Conservation (phyloP, 2,888 invertebrate genomes). For the Hymenopus coronatus region DNA sequence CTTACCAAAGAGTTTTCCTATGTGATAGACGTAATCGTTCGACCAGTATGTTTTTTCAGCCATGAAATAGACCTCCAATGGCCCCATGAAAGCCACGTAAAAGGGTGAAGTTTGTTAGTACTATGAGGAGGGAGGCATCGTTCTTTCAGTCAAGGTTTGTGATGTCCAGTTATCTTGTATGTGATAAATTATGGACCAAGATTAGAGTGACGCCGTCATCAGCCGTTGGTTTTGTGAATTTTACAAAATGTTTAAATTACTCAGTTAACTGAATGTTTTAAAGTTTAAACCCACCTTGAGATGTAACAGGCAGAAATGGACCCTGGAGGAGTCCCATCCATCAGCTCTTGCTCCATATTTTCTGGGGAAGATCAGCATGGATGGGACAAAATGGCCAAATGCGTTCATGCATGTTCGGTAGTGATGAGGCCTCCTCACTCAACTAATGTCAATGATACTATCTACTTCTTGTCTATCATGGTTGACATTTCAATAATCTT, state of each 20-base stretch:
- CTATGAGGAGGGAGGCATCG: no score
- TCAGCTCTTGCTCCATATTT: constrained; percentile 18
- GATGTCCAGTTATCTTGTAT: no score
- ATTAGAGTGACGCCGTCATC: background rate
- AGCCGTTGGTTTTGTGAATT: no score
- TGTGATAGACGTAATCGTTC: no score
- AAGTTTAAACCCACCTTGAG: no score
- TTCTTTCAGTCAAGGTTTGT: constrained; percentile 28
- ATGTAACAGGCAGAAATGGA: constrained; percentile 12
- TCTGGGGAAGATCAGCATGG: no score
- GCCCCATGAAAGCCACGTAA: constrained; percentile 33
- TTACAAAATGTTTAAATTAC: no score
- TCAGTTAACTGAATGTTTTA: background rate
- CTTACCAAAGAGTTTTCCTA: no score
- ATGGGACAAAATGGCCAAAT: constrained; percentile 9
- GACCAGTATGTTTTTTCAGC: no score
- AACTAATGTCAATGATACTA: background rate
- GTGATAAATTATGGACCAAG: no score
- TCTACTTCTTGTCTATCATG: background rate
- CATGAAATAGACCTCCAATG: constrained; percentile 25
- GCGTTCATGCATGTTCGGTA: constrained; percentile 9
- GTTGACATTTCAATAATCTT: background rate
- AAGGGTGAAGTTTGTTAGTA: constrained; percentile 29
- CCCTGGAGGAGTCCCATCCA: constrained; percentile 19
- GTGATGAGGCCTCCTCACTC: constrained; percentile 22